These are phyloP conservation scores for Ceramica pisi DNA, from an alignment of 2,888 invertebrate species.

Conservation along the genomic window DNA sequence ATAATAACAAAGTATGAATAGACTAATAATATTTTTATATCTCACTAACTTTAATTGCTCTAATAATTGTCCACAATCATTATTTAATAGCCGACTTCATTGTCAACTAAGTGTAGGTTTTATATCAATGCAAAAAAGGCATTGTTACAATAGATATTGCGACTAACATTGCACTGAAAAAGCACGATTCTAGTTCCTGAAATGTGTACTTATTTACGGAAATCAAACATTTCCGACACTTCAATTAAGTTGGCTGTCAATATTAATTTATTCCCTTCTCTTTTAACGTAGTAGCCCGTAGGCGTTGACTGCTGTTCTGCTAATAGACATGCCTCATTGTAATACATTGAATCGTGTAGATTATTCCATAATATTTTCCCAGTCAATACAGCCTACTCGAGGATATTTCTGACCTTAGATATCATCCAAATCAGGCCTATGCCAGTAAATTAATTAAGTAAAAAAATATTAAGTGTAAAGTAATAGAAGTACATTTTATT, in stretches of 20 bases:
- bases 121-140: slow-evolving; percentile 14
- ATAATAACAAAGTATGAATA: slow-evolving; percentile 13
- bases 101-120: slow-evolving; percentile 33
- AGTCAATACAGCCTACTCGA: no score
- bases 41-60: slow-evolving; percentile 32
- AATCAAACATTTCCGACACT: slow-evolving; percentile 43
- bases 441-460: no score
- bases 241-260: slow-evolving; percentile 51
- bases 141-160: slow-evolving; percentile 11
- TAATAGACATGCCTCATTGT: slow-evolving; percentile 1
- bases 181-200: slow-evolving; percentile 39
- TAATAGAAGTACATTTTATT: no score
- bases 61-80: slow-evolving; percentile 28
- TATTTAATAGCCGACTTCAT: slow-evolving; percentile 37
- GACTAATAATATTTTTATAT: slow-evolving; percentile 9
- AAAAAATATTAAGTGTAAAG: no score
- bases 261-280: slow-evolving; percentile 51
- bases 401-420: background rate
- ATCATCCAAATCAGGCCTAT: background rate
- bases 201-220: slow-evolving; percentile 51
- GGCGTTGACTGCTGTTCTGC: slow-evolving; percentile 4
- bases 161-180: slow-evolving; percentile 20
- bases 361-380: background rate
- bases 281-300: slow-evolving; percentile 17
- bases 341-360: background rate